Evolutionary conservation across 2,888 invertebrate genomes (phyloP).

Genomic region (Sminthurides aquaticus): DNA sequence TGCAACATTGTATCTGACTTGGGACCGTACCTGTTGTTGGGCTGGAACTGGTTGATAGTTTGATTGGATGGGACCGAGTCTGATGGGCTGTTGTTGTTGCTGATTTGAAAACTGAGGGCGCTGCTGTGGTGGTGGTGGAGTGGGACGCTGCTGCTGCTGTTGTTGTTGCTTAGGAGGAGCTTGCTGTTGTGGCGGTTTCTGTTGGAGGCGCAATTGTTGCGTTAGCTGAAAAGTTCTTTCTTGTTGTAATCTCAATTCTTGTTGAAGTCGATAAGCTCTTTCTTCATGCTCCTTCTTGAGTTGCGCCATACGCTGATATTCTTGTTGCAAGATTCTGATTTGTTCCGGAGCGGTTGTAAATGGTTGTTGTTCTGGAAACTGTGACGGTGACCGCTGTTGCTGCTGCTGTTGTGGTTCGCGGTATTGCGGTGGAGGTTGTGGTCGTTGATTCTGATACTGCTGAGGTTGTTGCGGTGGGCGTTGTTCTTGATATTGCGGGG

Average conservation of each 20-base stretch:
- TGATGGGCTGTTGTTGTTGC: background rate
- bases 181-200: slow-evolving; percentile 7
- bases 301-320: slow-evolving; percentile 10
- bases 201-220: slow-evolving; percentile 12
- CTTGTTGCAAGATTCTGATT: slow-evolving; percentile 14
- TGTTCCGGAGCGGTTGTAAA: slow-evolving; percentile 1
- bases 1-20: background rate
- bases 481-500: background rate
- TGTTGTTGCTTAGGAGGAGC: background rate
- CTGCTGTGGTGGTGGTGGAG: background rate
- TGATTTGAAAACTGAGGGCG: background rate
- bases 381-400: background rate
- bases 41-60: background rate
- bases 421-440: background rate
- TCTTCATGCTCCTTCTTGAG: slow-evolving; percentile 2
- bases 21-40: background rate
- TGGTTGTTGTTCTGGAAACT: background rate
- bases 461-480: slow-evolving; percentile 13
- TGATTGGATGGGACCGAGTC: background rate
- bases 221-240: slow-evolving; percentile 3
- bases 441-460: slow-evolving; percentile 6
- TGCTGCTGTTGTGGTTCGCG: background rate
- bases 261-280: background rate
- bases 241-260: background rate
- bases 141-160: slow-evolving; percentile 11